Conservation (phyloP, 2,888 invertebrate species). For the Pyrochroa serraticornis region DNA sequence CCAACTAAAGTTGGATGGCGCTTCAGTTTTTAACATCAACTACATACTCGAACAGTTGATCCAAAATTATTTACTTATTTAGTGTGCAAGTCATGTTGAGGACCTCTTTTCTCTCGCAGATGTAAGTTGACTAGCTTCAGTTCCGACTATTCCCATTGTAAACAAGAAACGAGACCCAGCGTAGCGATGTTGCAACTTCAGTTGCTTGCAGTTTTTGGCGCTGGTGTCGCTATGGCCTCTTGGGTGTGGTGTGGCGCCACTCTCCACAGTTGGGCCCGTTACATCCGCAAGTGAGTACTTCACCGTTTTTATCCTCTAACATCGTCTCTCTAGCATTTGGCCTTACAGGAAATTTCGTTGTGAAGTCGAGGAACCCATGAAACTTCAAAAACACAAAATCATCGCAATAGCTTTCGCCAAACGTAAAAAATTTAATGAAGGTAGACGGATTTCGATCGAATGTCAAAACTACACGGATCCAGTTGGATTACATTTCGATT, state of each 20-base stretch:
- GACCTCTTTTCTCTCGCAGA: constrained; percentile 50
- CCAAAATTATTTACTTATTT: no score
- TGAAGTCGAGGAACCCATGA: constrained; percentile 71
- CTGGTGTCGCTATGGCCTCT: constrained; percentile 87
- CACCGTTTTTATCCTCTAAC: neutral
- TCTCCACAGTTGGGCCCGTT: constrained; percentile 83
- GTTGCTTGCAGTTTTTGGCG: constrained; percentile 80
- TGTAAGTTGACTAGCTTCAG: constrained; percentile 58
- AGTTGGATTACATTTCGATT: constrained; percentile 76
- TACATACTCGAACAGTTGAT: no score
- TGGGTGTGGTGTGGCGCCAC: constrained; percentile 94
- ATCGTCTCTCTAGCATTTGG: constrained; percentile 9
- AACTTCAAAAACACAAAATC: constrained; percentile 83
- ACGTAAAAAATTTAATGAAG: constrained; percentile 81
- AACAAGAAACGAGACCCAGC: constrained; percentile 75
- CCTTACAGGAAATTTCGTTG: constrained; percentile 73
- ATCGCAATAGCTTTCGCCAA: constrained; percentile 91
- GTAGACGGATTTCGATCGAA: constrained; percentile 85
- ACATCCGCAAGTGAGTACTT: constrained; percentile 73
- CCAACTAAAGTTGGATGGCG: no score
- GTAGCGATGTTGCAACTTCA: constrained; percentile 83
- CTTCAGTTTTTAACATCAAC: no score
- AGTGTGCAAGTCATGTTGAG: no score
- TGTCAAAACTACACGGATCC: constrained; percentile 91
- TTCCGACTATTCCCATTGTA: constrained; percentile 63